Evolutionary conservation across 1,140 invertebrate species (phyloP), one percentile per base, ranked within the genome.

Genomic region (Aphelenchoides fujianensis): DNA sequence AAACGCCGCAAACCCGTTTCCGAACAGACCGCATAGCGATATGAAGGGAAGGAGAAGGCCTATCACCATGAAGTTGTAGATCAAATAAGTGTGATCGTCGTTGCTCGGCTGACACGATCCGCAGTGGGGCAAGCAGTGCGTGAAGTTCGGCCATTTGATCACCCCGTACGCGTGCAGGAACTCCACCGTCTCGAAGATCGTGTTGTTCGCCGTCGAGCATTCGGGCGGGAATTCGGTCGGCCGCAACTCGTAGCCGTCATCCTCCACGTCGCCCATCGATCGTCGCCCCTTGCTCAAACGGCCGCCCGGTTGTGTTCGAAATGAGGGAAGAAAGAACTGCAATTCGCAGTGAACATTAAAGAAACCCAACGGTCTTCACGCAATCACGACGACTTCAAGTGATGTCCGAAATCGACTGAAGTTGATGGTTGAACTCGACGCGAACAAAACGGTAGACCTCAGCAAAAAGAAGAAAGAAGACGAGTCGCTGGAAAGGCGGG

Each of bases 1-100:
- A 71, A 72, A 82, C 31, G 81, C 79, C 0, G 81, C 80, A 28
- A 83, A 69, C 16, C 62, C 74, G 68, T 82, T 82, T 28, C 80
- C 80, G 9, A 82, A 30, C 16, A 82, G 64, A 16, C 80, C 80
- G 53, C 78, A 74, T 36, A 82, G 35, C 37, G 76, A 72, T 55
- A 83, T 71, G 19, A 82, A 70, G 0, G 80, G 80, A 12, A 82
- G 71, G 16, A 82, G 61, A 12, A 81, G 57, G 7, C 80, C 80
- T 19, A 79, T 81, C 5, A 81, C 41, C n/a, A 81, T 54, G 27
- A 81, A 68, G 55, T 81, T 82, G 59, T 68, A 81, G 27, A 74
- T 64, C 1, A 78, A 64, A 67, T 82, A 81, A 16, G 70, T 68
- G 27, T 73, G 67, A 53, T 79, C 79, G 52, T 66, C 70, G n/a